These are phyloP conservation scores for Spea bombifrons DNA, from an alignment of 2,113 vertebrate genomes.

Conservation along the genomic window DNA sequence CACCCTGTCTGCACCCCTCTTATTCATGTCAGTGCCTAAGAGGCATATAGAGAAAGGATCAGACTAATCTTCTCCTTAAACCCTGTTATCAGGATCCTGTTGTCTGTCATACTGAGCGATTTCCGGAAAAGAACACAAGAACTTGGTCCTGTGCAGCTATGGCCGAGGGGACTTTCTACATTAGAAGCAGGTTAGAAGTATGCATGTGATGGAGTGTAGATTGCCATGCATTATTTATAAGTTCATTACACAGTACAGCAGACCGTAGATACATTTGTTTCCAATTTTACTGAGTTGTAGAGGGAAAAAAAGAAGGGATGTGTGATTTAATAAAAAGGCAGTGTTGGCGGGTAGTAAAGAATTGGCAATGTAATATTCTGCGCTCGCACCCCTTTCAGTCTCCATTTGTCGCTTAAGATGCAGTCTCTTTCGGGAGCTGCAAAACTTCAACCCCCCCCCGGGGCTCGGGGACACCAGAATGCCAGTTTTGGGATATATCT, in stretches of 20 bases:
- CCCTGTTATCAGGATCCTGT: constrained; percentile 1
- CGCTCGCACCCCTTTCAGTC: neutral
- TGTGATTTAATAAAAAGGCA: constrained; percentile 7
- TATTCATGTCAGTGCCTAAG: constrained; percentile 34
- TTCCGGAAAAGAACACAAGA: neutral
- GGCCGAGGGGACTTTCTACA: constrained; percentile 27
- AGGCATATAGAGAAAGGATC: constrained; percentile 1
- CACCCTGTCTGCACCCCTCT: constrained; percentile 11
- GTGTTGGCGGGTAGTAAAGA: neutral
- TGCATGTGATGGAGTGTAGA: constrained; percentile 27
- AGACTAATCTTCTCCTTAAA: constrained; percentile 40
- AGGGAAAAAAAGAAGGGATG: neutral
- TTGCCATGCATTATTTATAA: constrained; percentile 37
- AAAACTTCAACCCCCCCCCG: too few relatives aligned
- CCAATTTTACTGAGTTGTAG: constrained; percentile 11
- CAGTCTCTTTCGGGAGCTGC: too few relatives aligned
- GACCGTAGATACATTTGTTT: constrained; percentile 24
- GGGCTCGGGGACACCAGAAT: neutral
- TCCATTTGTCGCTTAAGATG: too few relatives aligned
- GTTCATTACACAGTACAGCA: constrained; percentile 22
- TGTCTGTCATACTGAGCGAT: constrained; percentile 19
- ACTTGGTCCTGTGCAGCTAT: neutral
- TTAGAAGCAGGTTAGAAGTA: constrained; percentile 15
- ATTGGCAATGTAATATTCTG: neutral
- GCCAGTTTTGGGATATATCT: neutral